Evolutionary conservation across 2,797 vertebrate species (phyloP).

Genomic region (Pangasius djambal): DNA sequence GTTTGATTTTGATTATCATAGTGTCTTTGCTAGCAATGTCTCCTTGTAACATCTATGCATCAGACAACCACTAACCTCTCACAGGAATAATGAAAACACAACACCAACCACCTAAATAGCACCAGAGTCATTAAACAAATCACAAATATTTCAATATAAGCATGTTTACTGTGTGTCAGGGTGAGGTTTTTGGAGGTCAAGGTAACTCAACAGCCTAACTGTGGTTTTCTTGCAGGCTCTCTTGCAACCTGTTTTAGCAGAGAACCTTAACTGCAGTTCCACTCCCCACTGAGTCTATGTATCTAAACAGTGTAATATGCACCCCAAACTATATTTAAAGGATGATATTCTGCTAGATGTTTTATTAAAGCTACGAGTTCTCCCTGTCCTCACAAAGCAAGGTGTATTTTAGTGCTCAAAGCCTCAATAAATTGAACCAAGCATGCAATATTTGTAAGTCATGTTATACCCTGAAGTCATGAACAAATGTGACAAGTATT

Average conservation of each 20-base stretch:
- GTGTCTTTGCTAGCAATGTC: neutral
- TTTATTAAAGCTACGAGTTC: conserved; percentile 14
- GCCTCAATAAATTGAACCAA: conserved; percentile 19
- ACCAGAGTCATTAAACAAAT: neutral
- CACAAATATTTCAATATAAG: neutral
- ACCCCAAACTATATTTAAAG: neutral
- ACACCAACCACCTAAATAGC: neutral
- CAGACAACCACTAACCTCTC: neutral
- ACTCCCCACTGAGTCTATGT: neutral
- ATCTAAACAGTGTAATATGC: neutral
- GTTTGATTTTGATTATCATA: neutral
- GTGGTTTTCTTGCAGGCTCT: neutral
- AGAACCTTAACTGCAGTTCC: neutral
- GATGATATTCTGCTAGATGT: neutral
- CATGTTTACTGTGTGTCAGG: neutral
- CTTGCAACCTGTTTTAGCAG: neutral
- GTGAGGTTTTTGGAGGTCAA: neutral
- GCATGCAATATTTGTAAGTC: conserved; percentile 14
- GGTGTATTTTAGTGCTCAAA: neutral
- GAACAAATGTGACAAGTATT: conserved; percentile 32
- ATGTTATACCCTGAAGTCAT: conserved; percentile 24
- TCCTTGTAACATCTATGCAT: neutral
- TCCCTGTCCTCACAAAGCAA: neutral
- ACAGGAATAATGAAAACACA: neutral
- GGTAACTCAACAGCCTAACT: neutral